Conservation (phyloP, 1,140 invertebrate genomes). For the Drosophila willistoni region DNA sequence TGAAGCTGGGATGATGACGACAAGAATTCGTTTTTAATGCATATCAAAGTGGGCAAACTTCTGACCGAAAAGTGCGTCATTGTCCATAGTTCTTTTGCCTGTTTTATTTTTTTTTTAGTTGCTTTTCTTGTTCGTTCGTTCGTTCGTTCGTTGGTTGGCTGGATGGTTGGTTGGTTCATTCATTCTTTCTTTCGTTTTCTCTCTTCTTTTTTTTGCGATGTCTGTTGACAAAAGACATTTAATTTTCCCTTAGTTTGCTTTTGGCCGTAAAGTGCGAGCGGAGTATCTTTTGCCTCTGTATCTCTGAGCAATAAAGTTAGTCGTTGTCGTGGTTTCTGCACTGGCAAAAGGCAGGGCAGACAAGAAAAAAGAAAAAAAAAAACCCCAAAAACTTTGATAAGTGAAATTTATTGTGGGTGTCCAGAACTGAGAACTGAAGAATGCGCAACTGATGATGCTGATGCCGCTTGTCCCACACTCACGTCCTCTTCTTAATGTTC, state of each 20-base stretch:
- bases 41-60: slow-evolving; percentile 77
- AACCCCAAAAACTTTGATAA: slow-evolving; percentile 72
- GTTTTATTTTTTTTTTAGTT: slow-evolving; percentile 40
- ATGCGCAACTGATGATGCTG: slow-evolving; percentile 63
- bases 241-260: slow-evolving; percentile 70
- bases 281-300: slow-evolving; percentile 50
- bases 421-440: slow-evolving; percentile 40
- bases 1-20: slow-evolving; percentile 13
- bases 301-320: slow-evolving; percentile 73
- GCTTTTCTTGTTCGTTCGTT: background rate
- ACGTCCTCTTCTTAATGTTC: slow-evolving; percentile 48
- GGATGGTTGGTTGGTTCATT: background rate
- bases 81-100: slow-evolving; percentile 41
- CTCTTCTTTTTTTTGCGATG: slow-evolving; percentile 44
- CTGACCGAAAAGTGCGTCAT: slow-evolving; percentile 72
- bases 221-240: slow-evolving; percentile 79
- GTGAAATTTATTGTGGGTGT: slow-evolving; percentile 78
- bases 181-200: slow-evolving; percentile 13
- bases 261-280: slow-evolving; percentile 45
- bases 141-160: background rate
- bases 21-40: slow-evolving; percentile 66
- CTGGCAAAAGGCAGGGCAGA: slow-evolving; percentile 15
- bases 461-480: slow-evolving; percentile 14
- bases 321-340: slow-evolving; percentile 46
- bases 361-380: background rate